phyloP scores from a whole-genome alignment of 2,113 vertebrate species.

The Myxocyprinus asiaticus region DNA sequence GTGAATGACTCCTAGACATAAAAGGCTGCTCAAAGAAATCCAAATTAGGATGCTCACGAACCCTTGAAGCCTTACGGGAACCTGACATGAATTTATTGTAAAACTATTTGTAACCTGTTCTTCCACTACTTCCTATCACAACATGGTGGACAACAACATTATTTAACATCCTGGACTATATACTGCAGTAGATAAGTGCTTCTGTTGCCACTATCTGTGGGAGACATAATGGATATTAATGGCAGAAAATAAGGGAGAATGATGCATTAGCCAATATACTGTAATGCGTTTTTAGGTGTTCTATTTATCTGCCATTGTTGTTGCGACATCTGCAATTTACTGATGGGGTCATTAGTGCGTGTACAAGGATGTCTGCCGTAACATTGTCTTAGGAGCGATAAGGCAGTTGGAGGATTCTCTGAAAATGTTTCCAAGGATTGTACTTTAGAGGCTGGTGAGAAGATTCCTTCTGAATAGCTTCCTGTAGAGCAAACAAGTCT shows the following conservation, averaged over 20 bases:
- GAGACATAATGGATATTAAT: slow-evolving; percentile 8
- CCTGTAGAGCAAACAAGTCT: background rate
- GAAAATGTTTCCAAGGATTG: background rate
- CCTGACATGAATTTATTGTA: background rate
- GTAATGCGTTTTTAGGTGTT: background rate
- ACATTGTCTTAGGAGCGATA: background rate
- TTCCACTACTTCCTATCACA: background rate
- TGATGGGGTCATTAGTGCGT: background rate
- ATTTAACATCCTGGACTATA: background rate
- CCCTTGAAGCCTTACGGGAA: too few species aligned
- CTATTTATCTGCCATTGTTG: background rate
- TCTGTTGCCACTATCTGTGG: background rate
- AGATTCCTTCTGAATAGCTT: background rate
- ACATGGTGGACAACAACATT: background rate
- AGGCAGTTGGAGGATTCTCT: background rate
- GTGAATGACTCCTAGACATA: too few species aligned
- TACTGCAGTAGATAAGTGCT: background rate
- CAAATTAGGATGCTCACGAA: too few species aligned
- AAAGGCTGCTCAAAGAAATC: too few species aligned
- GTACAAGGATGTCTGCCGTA: background rate
- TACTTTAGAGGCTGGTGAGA: background rate
- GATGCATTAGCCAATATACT: slow-evolving; percentile 3
- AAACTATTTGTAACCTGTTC: background rate
- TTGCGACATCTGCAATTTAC: background rate
- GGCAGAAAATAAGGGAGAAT: background rate